Conservation (phyloP, 1,140 invertebrate species). For the Caenorhabditis briggsae region DNA sequence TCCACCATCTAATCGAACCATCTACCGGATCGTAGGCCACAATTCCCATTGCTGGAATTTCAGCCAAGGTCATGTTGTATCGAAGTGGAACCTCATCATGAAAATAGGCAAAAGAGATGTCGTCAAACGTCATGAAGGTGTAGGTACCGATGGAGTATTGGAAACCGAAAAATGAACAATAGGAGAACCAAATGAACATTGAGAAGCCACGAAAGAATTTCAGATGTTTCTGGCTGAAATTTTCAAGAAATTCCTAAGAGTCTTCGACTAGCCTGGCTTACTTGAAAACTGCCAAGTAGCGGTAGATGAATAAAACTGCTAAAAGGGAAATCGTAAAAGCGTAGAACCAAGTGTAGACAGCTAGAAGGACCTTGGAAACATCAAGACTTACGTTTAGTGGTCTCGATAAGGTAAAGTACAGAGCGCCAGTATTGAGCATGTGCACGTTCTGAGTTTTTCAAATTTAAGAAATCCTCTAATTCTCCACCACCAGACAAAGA, state of each 20-base stretch:
- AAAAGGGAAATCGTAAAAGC: neutral
- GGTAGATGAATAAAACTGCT: neutral
- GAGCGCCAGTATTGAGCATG: neutral
- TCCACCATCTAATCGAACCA: neutral
- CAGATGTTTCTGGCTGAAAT: neutral
- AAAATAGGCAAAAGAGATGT: neutral
- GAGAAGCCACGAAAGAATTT: neutral
- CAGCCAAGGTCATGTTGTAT: neutral
- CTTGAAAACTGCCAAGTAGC: neutral
- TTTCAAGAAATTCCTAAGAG: neutral
- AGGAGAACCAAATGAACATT: neutral
- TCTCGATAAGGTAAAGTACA: neutral
- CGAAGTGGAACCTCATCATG: neutral
- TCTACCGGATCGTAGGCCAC: neutral
- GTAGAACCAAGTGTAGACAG: constrained; percentile 5
- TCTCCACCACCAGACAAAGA: too few relatives aligned
- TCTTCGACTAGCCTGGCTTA: neutral
- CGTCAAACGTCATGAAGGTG: neutral
- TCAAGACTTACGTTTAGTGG: neutral
- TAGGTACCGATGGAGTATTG: neutral
- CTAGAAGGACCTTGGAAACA: neutral
- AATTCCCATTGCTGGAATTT: constrained; percentile 17
- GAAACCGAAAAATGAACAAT: constrained; percentile 12
- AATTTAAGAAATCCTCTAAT: neutral
- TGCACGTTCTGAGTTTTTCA: neutral